phyloP scores from a whole-genome alignment of 2,113 vertebrate species.

The Sula dactylatra region DNA sequence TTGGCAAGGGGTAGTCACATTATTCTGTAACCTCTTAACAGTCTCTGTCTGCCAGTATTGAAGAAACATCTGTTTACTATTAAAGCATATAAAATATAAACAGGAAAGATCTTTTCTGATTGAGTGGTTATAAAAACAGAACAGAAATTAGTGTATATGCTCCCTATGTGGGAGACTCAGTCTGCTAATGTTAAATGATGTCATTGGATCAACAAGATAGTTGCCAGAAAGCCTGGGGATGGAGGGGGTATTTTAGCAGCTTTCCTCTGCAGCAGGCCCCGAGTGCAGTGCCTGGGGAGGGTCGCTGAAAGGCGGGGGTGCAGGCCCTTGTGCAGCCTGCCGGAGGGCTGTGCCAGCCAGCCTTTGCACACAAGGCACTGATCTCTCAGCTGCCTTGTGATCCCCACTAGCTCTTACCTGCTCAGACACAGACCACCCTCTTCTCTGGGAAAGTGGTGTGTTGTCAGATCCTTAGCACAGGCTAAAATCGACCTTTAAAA shows the following conservation, averaged over 20 bases:
- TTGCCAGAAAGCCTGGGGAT: neutral
- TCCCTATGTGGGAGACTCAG: neutral
- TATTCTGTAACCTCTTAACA: neutral
- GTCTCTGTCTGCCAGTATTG: neutral
- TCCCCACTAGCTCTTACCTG: neutral
- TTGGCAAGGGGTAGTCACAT: neutral
- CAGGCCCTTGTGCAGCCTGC: neutral
- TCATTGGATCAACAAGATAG: neutral
- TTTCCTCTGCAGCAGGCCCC: neutral
- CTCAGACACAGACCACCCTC: neutral
- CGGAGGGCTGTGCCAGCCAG: too few relatives aligned
- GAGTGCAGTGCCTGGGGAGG: too few relatives aligned
- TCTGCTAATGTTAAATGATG: neutral
- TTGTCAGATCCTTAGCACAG: neutral
- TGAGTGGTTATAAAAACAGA: neutral
- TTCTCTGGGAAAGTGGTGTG: neutral
- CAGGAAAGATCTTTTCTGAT: neutral
- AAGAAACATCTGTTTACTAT: neutral
- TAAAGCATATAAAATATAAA: neutral
- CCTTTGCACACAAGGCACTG: rapidly evolving
- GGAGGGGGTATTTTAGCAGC: neutral
- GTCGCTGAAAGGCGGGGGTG: rapidly evolving
- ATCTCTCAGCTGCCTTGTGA: neutral
- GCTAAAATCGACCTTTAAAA: neutral
- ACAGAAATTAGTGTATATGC: neutral